These are phyloP conservation scores for Brachynemurus nebulosus DNA, from an alignment of 2,888 invertebrate species.

Conservation along the genomic window DNA sequence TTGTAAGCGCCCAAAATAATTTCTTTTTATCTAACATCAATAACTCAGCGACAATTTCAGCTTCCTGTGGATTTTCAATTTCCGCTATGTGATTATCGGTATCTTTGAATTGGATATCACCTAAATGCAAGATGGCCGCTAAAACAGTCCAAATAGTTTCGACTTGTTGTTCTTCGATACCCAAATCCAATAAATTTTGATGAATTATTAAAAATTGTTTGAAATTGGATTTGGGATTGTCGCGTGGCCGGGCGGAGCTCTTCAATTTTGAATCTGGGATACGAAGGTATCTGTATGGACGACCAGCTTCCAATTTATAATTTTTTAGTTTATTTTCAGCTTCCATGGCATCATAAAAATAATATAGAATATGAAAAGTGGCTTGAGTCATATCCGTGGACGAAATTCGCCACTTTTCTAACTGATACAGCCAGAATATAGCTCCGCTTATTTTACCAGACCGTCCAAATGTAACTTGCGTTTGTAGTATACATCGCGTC, in stretches of 20 bases:
- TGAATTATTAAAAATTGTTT: conserved; percentile 48
- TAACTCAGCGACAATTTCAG: conserved; percentile 56
- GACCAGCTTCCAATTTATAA: conserved; percentile 50
- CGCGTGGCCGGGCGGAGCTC: conserved; percentile 45
- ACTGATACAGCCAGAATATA: conserved; percentile 69
- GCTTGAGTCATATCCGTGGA: conserved; percentile 68
- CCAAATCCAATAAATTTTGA: conserved; percentile 47
- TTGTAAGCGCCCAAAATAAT: conserved; percentile 71
- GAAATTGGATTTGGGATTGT: conserved; percentile 49
- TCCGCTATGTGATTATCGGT: conserved; percentile 49
- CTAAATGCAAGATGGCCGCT: conserved; percentile 62
- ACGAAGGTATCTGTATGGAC: conserved; percentile 62
- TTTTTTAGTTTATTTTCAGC: conserved; percentile 49
- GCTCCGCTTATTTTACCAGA: conserved; percentile 83
- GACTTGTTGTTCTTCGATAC: conserved; percentile 57
- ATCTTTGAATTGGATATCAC: conserved; percentile 64
- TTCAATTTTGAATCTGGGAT: conserved; percentile 41
- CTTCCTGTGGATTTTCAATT: conserved; percentile 57
- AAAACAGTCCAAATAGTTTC: conserved; percentile 55
- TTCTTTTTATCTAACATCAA: conserved; percentile 68
- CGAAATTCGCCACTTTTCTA: conserved; percentile 82
- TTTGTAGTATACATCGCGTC: conserved; percentile 66
- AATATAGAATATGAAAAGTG: conserved; percentile 83
- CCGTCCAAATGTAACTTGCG: conserved; percentile 70
- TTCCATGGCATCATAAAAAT: conserved; percentile 73